Conservation (phyloP, 2,113 vertebrate genomes). For the Sturnira hondurensis region DNA sequence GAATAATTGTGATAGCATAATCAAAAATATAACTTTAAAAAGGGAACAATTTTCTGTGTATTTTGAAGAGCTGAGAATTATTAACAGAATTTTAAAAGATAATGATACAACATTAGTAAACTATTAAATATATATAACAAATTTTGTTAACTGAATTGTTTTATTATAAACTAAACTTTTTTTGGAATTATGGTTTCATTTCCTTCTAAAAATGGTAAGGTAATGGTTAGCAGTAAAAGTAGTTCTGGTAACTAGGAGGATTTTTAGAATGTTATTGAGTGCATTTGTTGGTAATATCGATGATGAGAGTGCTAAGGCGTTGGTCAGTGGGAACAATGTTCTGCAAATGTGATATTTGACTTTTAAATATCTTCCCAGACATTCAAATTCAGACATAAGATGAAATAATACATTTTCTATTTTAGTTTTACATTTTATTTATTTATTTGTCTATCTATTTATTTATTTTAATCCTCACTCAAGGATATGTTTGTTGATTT, state of each 20-base stretch:
- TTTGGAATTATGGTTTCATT: not conserved
- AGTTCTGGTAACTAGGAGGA: not conserved
- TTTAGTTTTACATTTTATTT: not conserved
- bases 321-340: not conserved
- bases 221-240: not conserved
- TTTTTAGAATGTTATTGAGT: not conserved
- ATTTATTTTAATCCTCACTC: no score
- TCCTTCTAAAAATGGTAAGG: not conserved
- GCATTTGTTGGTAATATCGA: not conserved
- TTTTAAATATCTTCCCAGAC: not conserved
- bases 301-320: not conserved
- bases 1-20: no score
- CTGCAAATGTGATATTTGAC: not conserved
- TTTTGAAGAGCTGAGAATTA: not conserved
- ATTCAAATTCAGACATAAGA: not conserved
- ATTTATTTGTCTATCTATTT: no score
- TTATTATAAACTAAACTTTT: not conserved
- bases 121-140: not conserved
- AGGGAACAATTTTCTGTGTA: not conserved
- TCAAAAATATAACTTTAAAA: no score
- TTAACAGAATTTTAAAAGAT: not conserved
- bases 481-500: no score
- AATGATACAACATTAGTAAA: not conserved
- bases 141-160: not conserved
- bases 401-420: not conserved